Evolutionary conservation across 2,113 vertebrate species (phyloP).

Genomic region (Condylura cristata): DNA sequence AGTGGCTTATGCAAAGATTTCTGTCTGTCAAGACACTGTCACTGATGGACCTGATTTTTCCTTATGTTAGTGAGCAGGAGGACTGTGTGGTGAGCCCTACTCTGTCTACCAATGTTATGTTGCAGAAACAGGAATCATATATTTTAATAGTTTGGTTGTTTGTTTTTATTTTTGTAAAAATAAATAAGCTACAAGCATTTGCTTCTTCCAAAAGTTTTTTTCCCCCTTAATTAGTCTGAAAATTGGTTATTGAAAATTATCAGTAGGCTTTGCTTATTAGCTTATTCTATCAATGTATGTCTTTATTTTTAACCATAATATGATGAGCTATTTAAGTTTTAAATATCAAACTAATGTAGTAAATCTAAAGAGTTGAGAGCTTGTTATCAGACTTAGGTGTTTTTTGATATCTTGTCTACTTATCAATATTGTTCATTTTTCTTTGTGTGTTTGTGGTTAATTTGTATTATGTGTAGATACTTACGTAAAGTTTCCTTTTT

Average conservation of each 20-base stretch:
- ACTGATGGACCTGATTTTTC: background rate
- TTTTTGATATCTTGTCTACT: background rate
- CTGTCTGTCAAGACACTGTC: background rate
- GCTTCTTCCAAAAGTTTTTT: background rate
- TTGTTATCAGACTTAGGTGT: background rate
- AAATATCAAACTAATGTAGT: background rate
- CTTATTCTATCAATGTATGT: background rate
- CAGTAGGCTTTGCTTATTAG: background rate
- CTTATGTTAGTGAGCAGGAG: background rate
- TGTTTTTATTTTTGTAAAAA: slow-evolving; percentile 3
- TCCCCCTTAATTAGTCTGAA: background rate
- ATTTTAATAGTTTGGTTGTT: background rate
- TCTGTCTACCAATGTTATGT: background rate
- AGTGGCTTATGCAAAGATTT: background rate
- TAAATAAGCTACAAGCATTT: background rate
- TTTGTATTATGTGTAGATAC: background rate
- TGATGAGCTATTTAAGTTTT: slow-evolving; percentile 9
- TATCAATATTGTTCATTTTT: background rate
- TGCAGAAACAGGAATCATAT: background rate
- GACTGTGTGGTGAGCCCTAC: background rate
- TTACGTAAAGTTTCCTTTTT: background rate
- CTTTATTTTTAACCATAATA: background rate
- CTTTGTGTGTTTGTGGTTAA: background rate
- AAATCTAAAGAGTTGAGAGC: background rate
- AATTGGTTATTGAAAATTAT: background rate